These are phyloP conservation scores for Periparus ater DNA, from an alignment of 2,797 vertebrate species.

Conservation along the genomic window DNA sequence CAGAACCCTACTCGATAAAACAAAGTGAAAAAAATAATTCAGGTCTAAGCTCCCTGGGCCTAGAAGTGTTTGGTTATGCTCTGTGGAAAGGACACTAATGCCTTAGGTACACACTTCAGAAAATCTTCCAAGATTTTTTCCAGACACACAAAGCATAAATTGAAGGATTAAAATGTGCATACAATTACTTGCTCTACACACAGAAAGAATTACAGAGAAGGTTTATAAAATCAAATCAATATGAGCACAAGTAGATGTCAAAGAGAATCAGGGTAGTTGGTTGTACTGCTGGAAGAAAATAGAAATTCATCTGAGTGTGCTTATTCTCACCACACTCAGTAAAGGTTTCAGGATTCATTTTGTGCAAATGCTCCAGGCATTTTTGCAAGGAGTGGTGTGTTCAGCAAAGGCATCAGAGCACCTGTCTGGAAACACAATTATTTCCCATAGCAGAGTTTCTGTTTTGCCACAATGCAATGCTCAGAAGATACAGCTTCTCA, in stretches of 20 bases:
- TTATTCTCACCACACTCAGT: background rate
- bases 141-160: background rate
- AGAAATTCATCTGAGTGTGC: background rate
- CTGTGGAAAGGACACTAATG: background rate
- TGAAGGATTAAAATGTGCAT: background rate
- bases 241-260: background rate
- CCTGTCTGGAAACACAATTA: background rate
- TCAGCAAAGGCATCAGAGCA: background rate
- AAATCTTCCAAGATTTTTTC: background rate
- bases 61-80: background rate
- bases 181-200: background rate
- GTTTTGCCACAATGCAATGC: background rate
- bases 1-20: background rate
- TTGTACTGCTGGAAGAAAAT: background rate
- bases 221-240: conserved; percentile 3
- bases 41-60: background rate
- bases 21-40: background rate
- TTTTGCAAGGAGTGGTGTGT: background rate
- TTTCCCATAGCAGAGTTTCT: background rate
- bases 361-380: background rate
- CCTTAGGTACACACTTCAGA: background rate
- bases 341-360: background rate
- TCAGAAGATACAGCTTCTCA: background rate
- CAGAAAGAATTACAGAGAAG: background rate
- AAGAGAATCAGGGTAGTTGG: background rate